Evolutionary conservation across 2,888 invertebrate species (phyloP).

Genomic region (Prosapia bicincta): DNA sequence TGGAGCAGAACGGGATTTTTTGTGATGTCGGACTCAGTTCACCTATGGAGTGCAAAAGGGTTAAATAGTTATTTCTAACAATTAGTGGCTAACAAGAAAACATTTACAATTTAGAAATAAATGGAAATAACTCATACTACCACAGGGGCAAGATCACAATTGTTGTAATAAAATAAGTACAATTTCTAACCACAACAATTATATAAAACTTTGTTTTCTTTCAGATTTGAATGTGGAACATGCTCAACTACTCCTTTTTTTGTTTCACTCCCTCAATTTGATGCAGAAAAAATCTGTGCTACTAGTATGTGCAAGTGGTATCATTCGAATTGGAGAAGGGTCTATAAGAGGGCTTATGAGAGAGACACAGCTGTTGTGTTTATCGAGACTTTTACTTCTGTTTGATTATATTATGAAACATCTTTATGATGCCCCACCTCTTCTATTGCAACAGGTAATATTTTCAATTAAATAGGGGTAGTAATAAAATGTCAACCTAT

Average conservation of each 20-base stretch:
- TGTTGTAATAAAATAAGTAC: neutral
- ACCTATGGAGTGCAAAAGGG: too few species aligned
- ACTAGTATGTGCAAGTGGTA: conserved; percentile 73
- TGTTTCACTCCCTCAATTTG: conserved; percentile 91
- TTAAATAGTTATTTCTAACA: too few species aligned
- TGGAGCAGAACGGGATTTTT: too few species aligned
- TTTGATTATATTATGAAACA: conserved; percentile 95
- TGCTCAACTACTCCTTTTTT: conserved; percentile 85
- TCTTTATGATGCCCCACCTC: conserved; percentile 88
- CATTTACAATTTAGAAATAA: neutral
- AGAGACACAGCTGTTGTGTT: conserved; percentile 71
- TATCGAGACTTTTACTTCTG: conserved; percentile 78
- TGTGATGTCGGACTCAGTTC: too few species aligned
- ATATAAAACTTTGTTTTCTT: conserved; percentile 44
- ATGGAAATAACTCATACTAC: neutral
- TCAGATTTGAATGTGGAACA: conserved; percentile 93
- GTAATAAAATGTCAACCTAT: too few species aligned
- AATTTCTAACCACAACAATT: too few species aligned
- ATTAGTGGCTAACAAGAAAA: neutral
- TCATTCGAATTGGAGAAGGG: conserved; percentile 47
- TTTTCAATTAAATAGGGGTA: too few species aligned
- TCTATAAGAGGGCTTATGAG: conserved; percentile 48
- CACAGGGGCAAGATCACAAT: neutral
- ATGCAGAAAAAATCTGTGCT: conserved; percentile 96
- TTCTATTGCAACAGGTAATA: conserved; percentile 84